Evolutionary conservation across 1,140 invertebrate species (phyloP).

Genomic region (Trachymyrmex septentrionalis): DNA sequence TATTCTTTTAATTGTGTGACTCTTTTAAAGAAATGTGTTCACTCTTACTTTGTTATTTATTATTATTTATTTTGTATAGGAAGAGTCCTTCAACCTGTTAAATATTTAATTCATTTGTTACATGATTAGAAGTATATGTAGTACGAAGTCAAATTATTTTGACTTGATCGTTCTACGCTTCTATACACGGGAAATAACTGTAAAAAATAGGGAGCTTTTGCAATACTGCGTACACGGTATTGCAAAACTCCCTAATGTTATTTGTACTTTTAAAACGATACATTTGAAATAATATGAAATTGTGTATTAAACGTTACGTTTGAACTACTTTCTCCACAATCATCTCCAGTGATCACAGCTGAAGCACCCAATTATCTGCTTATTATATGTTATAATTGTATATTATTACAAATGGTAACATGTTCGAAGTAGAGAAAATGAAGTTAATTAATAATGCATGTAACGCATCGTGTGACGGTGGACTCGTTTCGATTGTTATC

Average conservation of each 20-base stretch:
- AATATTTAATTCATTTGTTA: no score
- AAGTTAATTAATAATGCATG: background rate
- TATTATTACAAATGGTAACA: background rate
- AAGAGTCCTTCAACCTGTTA: no score
- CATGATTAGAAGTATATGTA: no score
- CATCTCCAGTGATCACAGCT: background rate
- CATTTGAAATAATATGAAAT: background rate
- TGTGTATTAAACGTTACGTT: background rate
- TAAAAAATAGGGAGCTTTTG: background rate
- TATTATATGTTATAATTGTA: background rate
- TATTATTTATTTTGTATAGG: no score
- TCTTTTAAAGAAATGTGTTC: no score
- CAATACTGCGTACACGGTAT: no score
- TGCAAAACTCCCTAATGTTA: background rate
- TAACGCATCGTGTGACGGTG: background rate
- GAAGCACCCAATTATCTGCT: background rate
- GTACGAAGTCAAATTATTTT: background rate
- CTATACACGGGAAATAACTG: background rate
- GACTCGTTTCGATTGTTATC: constrained; percentile 67
- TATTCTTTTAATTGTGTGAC: no score
- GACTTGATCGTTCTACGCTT: background rate
- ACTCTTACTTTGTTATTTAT: no score
- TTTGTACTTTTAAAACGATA: background rate
- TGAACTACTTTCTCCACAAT: background rate
- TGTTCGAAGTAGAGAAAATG: background rate